Evolutionary conservation across 2,113 vertebrate species (phyloP).

Genomic region (Centropus bengalensis): DNA sequence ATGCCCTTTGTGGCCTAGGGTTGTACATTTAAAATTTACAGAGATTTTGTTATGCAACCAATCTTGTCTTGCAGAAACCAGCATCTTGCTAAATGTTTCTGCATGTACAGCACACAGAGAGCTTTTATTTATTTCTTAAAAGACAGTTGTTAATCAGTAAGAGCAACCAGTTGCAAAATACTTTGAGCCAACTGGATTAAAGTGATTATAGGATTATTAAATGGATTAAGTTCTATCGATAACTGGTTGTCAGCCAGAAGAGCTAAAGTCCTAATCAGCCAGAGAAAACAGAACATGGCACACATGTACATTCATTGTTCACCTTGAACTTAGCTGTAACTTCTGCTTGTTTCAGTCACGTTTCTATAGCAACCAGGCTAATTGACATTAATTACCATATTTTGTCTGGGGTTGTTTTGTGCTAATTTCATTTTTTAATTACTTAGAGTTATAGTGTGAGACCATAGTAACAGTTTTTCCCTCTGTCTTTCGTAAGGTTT

Average conservation of each 20-base stretch:
- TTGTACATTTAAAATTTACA: neutral
- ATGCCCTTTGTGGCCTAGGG: neutral
- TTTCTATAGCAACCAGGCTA: conserved; percentile 73
- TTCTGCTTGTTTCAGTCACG: conserved; percentile 50
- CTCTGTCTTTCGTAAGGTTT: neutral
- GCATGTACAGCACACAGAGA: conserved; percentile 6
- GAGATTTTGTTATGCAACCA: neutral
- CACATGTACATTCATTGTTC: conserved; percentile 43
- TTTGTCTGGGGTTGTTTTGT: conserved; percentile 48
- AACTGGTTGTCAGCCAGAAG: conserved; percentile 52
- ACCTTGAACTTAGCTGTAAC: conserved; percentile 68
- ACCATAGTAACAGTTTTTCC: neutral
- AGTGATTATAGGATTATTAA: conserved; percentile 68
- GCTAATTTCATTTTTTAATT: conserved; percentile 68
- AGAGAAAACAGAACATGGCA: conserved; percentile 33
- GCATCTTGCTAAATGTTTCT: neutral
- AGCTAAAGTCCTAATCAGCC: conserved; percentile 46
- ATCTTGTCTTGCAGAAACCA: neutral
- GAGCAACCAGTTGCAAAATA: conserved; percentile 30
- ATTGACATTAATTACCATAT: conserved; percentile 72
- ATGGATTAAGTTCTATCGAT: conserved; percentile 66
- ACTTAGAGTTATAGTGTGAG: conserved; percentile 33
- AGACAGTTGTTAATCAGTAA: conserved; percentile 54
- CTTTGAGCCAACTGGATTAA: conserved; percentile 65
- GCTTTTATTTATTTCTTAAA: conserved; percentile 44